Conservation (phyloP, 1,140 invertebrate genomes). For the Lamellibrachia luymesi region DNA sequence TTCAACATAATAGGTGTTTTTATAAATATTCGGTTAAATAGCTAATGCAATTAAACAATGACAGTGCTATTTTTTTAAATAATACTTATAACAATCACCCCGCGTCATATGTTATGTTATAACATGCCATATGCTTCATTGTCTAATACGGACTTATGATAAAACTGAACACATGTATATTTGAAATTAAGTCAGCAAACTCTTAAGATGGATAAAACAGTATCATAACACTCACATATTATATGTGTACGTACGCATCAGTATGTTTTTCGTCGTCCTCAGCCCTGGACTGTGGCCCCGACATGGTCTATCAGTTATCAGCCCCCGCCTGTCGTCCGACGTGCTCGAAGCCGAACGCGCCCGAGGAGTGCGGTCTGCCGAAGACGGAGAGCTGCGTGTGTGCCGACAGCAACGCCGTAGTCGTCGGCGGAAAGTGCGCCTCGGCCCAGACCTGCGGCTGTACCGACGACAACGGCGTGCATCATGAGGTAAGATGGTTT, state of each 20-base stretch:
- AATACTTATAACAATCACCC: no score
- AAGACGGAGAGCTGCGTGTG: constrained; percentile 6
- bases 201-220: not conserved
- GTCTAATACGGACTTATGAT: no score
- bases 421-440: not conserved
- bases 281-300: not conserved
- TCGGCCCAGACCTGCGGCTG: not conserved
- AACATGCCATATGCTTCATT: no score
- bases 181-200: not conserved
- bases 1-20: no score
- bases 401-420: not conserved
- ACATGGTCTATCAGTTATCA: not conserved
- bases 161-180: not conserved
- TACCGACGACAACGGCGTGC: not conserved
- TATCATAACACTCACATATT: no score
- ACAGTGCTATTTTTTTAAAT: no score
- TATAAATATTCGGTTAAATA: no score
- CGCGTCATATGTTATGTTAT: no score
- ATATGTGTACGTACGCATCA: no score
- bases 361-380: constrained; percentile 3
- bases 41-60: no score
- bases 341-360: not conserved
- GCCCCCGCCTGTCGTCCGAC: not conserved
- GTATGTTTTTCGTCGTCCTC: no score
- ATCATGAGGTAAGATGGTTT: not conserved